These are phyloP conservation scores for Pachycephala philippinensis DNA, from an alignment of 2,113 vertebrate genomes.

Conservation along the genomic window DNA sequence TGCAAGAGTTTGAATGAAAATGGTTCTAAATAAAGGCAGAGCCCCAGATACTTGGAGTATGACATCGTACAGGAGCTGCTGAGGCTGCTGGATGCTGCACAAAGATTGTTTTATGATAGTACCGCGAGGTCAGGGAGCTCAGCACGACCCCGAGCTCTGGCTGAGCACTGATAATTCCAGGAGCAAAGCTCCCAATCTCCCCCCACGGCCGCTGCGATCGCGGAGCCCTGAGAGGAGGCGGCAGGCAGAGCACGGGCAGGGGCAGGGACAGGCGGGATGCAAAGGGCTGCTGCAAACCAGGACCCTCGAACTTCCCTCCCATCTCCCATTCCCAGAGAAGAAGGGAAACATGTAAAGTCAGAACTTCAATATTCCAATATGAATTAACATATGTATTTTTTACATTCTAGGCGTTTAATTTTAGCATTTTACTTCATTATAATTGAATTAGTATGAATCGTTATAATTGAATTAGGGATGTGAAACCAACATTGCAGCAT, in stretches of 20 bases:
- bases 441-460: neutral
- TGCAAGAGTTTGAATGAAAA: neutral
- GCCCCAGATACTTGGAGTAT: rapidly evolving
- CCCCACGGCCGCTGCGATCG: rapidly evolving
- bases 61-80: neutral
- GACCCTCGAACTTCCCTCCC: rapidly evolving
- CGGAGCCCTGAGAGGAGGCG: neutral
- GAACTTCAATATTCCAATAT: neutral
- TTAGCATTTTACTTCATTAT: neutral
- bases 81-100: neutral
- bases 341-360: rapidly evolving
- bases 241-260: neutral
- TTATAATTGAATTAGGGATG: neutral
- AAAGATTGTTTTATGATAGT: neutral
- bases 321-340: neutral
- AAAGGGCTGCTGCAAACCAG: neutral
- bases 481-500: neutral
- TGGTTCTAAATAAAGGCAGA: neutral
- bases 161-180: neutral
- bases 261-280: neutral
- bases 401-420: neutral
- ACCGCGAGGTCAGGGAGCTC: neutral
- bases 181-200: neutral
- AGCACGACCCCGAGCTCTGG: neutral
- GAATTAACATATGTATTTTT: neutral